Percentiles rank a stretch among this genome's conserved stretches.
Conservation (phyloP, 2,113 vertebrate species). For the Rousettus leschenaultii region DNA sequence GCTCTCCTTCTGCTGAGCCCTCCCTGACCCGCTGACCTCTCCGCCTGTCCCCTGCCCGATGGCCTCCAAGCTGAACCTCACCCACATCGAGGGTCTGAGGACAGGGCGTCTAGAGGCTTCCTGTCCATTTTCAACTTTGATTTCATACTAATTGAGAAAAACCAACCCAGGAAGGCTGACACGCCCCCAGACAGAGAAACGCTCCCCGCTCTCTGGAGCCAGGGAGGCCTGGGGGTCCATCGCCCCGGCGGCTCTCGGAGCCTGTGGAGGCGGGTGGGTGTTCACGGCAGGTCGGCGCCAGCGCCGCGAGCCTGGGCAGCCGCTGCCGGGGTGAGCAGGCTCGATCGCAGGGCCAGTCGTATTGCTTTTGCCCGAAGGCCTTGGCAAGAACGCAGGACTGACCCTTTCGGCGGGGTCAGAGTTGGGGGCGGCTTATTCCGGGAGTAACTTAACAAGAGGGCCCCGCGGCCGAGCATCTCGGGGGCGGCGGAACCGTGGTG, state of each 20-base stretch:
- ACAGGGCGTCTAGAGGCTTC: background rate
- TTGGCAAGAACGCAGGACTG: background rate
- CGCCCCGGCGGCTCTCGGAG: background rate
- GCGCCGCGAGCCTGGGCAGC: accelerated
- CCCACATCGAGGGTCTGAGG: background rate
- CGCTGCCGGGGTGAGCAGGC: accelerated
- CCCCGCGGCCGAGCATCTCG: accelerated
- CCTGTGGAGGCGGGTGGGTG: accelerated
- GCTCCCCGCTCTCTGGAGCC: background rate
- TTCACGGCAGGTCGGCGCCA: accelerated
- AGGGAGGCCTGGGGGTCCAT: background rate
- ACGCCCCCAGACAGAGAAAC: background rate
- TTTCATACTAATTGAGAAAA: background rate
- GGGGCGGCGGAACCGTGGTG: too few relatives aligned
- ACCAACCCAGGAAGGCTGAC: background rate
- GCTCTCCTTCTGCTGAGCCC: background rate
- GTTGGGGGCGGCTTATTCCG: background rate
- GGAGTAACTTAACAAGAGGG: background rate
- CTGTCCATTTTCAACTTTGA: background rate
- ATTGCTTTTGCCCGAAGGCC: background rate
- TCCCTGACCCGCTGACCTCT: accelerated
- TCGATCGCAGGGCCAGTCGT: background rate
- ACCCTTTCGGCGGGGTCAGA: accelerated
- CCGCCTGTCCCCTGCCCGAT: accelerated
- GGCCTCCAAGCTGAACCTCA: accelerated